Evolutionary conservation across 2,888 invertebrate genomes (phyloP), one percentile per base, ranked within the genome.

Genomic region (Aphelenchoides bicaudatus): DNA sequence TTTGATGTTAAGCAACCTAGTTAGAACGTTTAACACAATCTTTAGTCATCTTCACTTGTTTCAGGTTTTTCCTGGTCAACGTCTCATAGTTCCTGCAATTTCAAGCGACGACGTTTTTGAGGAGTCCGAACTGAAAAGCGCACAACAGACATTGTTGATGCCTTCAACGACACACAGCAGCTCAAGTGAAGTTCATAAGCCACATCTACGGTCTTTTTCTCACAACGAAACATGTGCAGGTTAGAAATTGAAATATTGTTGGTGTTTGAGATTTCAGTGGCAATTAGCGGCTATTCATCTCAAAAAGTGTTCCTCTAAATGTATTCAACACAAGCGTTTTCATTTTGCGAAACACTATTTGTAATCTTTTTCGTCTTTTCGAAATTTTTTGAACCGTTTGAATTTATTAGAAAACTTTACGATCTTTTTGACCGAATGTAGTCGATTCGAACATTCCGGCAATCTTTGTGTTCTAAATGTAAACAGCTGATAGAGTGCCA

Each of bases 11-110:
- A n/a, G n/a, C n/a, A n/a, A n/a, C n/a, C n/a, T n/a, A n/a, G n/a
- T n/a, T n/a, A n/a, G n/a, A n/a, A n/a, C n/a, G n/a, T n/a, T n/a
- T n/a, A n/a, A n/a, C n/a, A n/a, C n/a, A n/a, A n/a, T n/a, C n/a
- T n/a, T n/a, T n/a, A n/a, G n/a, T n/a, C n/a, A n/a, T n/a, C n/a
- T n/a, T n/a, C n/a, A n/a, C n/a, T 13, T 13, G 29, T 62, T 74
- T 56, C 28, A 72, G 73, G 74, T 76, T 5, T 76, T 76, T 48
- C 71, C 75, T 34, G 76, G 75, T 5, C 75, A 76, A 61, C 71
- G 70, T 56, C 70, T 76, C 5, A 58, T 72, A 16, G 76, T 76
- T 2, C 76, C 76, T 1, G 46, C 67, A 2, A 63, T 68, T 6
- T 57, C 16, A 30, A 47, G 19, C 13, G 48, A 59, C 58, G 46